These are phyloP conservation scores for Toxotes lorentzi DNA, from an alignment of 2,797 vertebrate genomes.

Conservation along the genomic window DNA sequence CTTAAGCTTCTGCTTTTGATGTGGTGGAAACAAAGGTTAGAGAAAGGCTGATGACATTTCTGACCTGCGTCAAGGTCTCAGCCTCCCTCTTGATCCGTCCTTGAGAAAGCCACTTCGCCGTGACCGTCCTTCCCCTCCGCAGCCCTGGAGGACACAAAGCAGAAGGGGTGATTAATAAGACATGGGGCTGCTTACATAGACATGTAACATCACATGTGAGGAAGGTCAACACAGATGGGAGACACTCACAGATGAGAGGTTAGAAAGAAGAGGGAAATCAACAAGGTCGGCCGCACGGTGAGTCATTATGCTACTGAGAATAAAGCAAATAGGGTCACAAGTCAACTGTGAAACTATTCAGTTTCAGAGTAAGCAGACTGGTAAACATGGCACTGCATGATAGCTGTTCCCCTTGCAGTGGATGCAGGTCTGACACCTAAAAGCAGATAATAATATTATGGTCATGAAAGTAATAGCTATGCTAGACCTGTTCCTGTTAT, in stretches of 20 bases:
- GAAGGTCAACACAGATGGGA: background rate
- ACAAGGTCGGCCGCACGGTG: background rate
- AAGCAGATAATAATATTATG: no score
- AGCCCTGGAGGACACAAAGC: slow-evolving; percentile 66
- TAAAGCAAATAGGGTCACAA: background rate
- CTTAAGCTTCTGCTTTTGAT: background rate
- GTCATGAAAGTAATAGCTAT: no score
- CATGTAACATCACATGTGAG: background rate
- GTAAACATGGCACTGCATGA: background rate
- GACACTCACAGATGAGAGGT: background rate
- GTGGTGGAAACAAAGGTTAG: background rate
- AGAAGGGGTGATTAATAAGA: slow-evolving; percentile 39
- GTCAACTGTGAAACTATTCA: background rate
- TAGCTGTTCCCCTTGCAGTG: background rate
- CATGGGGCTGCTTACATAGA: background rate
- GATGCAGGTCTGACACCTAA: no score
- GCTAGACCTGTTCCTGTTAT: background rate
- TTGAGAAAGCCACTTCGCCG: slow-evolving; percentile 73
- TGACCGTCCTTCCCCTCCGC: slow-evolving; percentile 61
- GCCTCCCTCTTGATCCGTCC: slow-evolving; percentile 68
- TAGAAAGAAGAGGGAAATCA: background rate
- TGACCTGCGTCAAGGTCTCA: slow-evolving; percentile 64
- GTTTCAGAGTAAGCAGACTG: background rate
- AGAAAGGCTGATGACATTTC: slow-evolving; percentile 23
- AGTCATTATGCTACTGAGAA: background rate